These are phyloP conservation scores for Adoxophyes honmai DNA, from an alignment of 1,140 invertebrate genomes.

Conservation along the genomic window DNA sequence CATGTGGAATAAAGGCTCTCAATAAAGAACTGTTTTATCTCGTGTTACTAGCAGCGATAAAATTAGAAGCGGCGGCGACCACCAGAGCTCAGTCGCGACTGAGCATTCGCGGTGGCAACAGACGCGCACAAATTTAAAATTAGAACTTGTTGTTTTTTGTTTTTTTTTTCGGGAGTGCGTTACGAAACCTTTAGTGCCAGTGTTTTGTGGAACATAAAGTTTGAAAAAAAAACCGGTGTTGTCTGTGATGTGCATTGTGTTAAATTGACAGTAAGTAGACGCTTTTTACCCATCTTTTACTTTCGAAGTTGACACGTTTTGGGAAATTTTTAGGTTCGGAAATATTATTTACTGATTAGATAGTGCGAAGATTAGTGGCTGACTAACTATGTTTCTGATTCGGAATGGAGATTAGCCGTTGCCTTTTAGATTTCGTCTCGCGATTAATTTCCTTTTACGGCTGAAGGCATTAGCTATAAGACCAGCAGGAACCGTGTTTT, in stretches of 20 bases:
- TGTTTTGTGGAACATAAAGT: conserved; percentile 39
- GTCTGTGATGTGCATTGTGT: conserved; percentile 44
- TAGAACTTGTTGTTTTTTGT: conserved; percentile 34
- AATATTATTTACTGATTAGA: not conserved
- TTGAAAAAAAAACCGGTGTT: conserved; percentile 22
- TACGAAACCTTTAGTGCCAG: conserved; percentile 61
- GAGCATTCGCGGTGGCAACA: conserved; percentile 44
- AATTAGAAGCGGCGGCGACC: conserved; percentile 62
- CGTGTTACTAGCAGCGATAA: conserved; percentile 70
- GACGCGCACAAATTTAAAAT: conserved; percentile 28
- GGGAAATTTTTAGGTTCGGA: conserved; percentile 15
- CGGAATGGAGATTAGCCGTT: not conserved
- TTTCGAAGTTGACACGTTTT: conserved; percentile 13
- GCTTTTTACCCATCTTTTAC: conserved; percentile 14
- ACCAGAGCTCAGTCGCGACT: conserved; percentile 54
- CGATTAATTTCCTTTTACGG: conserved; percentile 2
- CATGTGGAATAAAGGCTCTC: conserved; percentile 35
- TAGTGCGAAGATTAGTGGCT: not conserved
- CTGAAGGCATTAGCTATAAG: not conserved
- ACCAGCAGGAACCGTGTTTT: no score
- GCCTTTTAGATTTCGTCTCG: not conserved
- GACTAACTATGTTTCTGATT: no score
- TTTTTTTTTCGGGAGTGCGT: conserved; percentile 50
- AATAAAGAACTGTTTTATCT: conserved; percentile 72
- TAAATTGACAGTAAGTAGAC: conserved; percentile 24